Evolutionary conservation across 2,797 vertebrate genomes (phyloP).

Genomic region (Lutjanus campechanus): DNA sequence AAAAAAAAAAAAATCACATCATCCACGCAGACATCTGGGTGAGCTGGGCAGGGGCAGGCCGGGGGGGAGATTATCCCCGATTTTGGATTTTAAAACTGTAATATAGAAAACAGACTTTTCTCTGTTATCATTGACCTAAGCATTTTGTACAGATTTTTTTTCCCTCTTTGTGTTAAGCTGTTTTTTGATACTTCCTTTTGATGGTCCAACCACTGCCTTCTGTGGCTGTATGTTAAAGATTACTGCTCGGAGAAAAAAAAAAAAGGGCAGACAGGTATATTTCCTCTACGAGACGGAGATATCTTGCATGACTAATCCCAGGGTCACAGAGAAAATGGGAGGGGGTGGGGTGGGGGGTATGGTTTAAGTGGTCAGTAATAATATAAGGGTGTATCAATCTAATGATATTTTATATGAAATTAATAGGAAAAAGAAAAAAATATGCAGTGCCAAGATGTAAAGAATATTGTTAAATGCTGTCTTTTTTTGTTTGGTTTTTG

Average conservation of each 20-base stretch:
- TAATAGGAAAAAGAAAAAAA: slow-evolving; percentile 84
- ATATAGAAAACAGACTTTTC: slow-evolving; percentile 94
- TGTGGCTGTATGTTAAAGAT: slow-evolving; percentile 89
- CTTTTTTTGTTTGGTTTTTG: slow-evolving; percentile 25
- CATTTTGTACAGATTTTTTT: slow-evolving; percentile 93
- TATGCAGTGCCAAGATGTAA: slow-evolving; percentile 98
- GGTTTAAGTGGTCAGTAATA: slow-evolving; percentile 92
- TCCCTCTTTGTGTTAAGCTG: slow-evolving; percentile 84
- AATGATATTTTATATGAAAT: slow-evolving; percentile 94
- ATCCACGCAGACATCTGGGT: slow-evolving; percentile 89
- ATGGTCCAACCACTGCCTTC: slow-evolving; percentile 91
- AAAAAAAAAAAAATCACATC: slow-evolving; percentile 57
- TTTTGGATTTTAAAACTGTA: slow-evolving; percentile 94
- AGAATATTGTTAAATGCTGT: slow-evolving; percentile 92
- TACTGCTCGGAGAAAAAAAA: slow-evolving; percentile 81
- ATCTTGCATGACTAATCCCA: slow-evolving; percentile 95
- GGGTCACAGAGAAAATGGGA: slow-evolving; percentile 83
- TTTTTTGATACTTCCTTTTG: slow-evolving; percentile 93
- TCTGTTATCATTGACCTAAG: slow-evolving; percentile 91
- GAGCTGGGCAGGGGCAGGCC: slow-evolving; percentile 62
- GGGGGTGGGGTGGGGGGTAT: slow-evolving; percentile 7
- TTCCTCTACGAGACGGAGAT: slow-evolving; percentile 90
- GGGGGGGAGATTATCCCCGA: slow-evolving; percentile 85
- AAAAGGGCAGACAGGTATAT: slow-evolving; percentile 79
- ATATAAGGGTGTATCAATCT: slow-evolving; percentile 92